phyloP scores from a whole-genome alignment of 2,797 vertebrate species.

The Melanotaenia parkinsoni region DNA sequence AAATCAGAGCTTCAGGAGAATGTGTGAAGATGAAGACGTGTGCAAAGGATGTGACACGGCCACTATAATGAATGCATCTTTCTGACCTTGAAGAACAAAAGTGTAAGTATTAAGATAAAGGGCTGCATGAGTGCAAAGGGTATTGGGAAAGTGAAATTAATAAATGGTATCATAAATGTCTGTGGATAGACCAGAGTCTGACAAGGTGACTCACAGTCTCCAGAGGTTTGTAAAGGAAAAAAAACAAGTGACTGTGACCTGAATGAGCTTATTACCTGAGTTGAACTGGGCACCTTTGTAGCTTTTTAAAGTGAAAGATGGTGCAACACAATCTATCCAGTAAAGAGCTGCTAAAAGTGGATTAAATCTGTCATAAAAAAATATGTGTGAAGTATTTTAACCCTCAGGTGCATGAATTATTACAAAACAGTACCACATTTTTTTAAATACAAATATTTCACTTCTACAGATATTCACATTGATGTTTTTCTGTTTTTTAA shows the following conservation, averaged over 20 bases:
- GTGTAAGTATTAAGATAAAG: neutral
- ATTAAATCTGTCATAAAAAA: too few relatives aligned
- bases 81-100: neutral
- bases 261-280: neutral
- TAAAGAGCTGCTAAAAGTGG: neutral
- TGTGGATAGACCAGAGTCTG: neutral
- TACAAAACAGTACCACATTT: too few relatives aligned
- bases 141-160: neutral
- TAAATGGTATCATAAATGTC: neutral
- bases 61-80: neutral
- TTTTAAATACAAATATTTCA: too few relatives aligned
- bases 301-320: neutral
- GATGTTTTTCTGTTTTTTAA: too few relatives aligned
- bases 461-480: too few relatives aligned
- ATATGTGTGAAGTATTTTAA: neutral
- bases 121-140: neutral
- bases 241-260: neutral
- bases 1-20: too few relatives aligned
- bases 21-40: neutral
- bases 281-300: neutral
- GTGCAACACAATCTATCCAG: neutral
- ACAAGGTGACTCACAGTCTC: neutral
- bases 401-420: too few relatives aligned
- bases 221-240: neutral
- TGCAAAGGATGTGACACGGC: neutral